Evolutionary conservation across 1,140 invertebrate species (phyloP), one percentile per base, ranked within the genome.

Genomic region (Spodoptera frugiperda): DNA sequence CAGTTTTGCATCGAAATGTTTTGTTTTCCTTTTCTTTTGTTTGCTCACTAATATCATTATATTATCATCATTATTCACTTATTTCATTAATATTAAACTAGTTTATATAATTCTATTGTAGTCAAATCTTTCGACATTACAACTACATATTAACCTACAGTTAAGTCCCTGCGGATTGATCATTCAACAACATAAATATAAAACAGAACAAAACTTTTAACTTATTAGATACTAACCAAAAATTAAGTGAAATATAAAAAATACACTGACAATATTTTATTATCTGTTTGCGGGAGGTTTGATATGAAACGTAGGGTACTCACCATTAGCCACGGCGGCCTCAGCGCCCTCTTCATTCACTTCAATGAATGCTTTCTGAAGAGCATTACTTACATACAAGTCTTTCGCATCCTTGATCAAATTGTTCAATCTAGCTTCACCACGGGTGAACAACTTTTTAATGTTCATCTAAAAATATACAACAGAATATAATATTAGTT

Each of bases 281-380:
- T 49, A 49, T 65, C 61, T 25, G 61, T 65, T 65, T 63, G 9
- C 11, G 10, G 14, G 10, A 59, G 8, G 15, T 61, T 17, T 57
- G 8, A 30, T 39, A 11, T 19, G 0, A 59, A 63, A 8, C 8
- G 59, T 46, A 46, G 11, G 11, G 48, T 68, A 68, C 80, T 85
- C 84, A 93, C 91, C 87, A 44, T 90, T 93, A 49, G 87, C 90
- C 14, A 90, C 90, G 15, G 86, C 89, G 10, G 91, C 91, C 80
- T 91, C 90, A 25, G 88, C 83, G 1, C 90, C 90, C 55, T 90
- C 88, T 75, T 93, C 91, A 46, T 91, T 91, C 0, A 93, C 79
- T 87, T 91, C 91, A 68, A 93, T 91, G 54, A 91, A 91, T 39
- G 89, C 91, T 76, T 91, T 92, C 71, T 93, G 91, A 61, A 83